phyloP scores from a whole-genome alignment of 2,797 vertebrate species.

The Naso thynnoides region DNA sequence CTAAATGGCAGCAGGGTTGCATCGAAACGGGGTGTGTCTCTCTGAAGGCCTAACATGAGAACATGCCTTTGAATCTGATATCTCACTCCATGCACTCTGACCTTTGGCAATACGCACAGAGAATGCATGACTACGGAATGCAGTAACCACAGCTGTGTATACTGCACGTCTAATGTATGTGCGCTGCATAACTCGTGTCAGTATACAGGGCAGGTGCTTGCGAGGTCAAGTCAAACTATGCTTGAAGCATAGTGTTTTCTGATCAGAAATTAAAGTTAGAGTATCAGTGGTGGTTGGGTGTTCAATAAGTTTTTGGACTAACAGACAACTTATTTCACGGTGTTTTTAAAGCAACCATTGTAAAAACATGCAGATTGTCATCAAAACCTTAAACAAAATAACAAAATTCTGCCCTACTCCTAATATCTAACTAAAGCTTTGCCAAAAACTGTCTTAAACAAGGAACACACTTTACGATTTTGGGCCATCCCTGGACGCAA shows the following conservation, averaged over 20 bases:
- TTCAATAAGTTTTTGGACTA: not conserved
- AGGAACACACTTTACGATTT: no score
- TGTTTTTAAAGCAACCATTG: not conserved
- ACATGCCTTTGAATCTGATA: conserved; percentile 69
- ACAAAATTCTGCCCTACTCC: no score
- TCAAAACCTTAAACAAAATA: not conserved
- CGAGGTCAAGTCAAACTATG: conserved; percentile 6
- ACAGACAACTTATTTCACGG: not conserved
- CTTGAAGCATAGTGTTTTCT: not conserved
- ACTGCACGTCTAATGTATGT: conserved; percentile 11
- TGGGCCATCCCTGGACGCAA: no score
- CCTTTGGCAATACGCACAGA: conserved; percentile 63
- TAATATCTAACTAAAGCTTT: not conserved
- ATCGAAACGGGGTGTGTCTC: conserved; percentile 59
- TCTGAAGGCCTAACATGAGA: conserved; percentile 49
- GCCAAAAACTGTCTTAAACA: not conserved
- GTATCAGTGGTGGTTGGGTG: not conserved
- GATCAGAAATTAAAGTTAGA: not conserved
- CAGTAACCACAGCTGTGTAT: conserved; percentile 40
- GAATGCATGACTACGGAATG: conserved; percentile 45
- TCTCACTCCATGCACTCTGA: conserved; percentile 56
- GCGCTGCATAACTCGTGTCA: conserved; percentile 16
- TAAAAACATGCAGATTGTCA: not conserved
- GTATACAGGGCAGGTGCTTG: not conserved
- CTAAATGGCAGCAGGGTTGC: conserved; percentile 45